phyloP scores from a whole-genome alignment of 2,797 vertebrate genomes.

The Mallotus villosus region DNA sequence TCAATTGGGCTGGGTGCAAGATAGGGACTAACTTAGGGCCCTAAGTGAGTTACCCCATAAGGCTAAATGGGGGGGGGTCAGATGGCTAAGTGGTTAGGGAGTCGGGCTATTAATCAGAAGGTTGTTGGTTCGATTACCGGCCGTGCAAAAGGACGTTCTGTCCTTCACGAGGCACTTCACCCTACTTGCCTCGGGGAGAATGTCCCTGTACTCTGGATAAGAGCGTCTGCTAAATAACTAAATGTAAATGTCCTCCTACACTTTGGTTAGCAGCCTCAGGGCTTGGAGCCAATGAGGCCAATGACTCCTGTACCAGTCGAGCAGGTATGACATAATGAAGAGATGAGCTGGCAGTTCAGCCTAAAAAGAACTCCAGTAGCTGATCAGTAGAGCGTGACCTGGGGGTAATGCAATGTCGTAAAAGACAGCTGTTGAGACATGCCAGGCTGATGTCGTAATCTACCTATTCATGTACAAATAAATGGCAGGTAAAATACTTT shows the following conservation, averaged over 20 bases:
- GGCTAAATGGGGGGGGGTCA: too few species aligned
- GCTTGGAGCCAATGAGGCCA: neutral
- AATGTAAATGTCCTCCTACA: neutral
- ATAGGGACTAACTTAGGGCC: too few species aligned
- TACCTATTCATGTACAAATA: neutral
- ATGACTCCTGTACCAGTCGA: neutral
- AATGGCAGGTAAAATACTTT: neutral
- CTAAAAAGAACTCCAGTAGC: neutral
- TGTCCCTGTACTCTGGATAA: too few species aligned
- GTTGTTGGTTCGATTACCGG: too few species aligned
- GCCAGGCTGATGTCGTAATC: neutral
- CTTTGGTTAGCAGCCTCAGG: constrained; percentile 3
- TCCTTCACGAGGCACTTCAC: too few species aligned
- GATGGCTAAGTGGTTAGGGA: too few species aligned
- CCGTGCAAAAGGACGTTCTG: too few species aligned
- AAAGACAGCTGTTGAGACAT: neutral
- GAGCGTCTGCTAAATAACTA: too few species aligned
- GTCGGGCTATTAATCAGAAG: too few species aligned
- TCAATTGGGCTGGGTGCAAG: too few species aligned
- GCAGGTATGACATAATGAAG: neutral
- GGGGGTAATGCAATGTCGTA: neutral
- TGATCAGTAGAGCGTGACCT: neutral
- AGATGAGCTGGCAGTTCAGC: neutral
- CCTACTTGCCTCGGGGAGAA: too few species aligned
- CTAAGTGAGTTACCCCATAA: too few species aligned